These are phyloP conservation scores for Aplodontia rufa DNA, from an alignment of 2,113 vertebrate species.

Conservation along the genomic window DNA sequence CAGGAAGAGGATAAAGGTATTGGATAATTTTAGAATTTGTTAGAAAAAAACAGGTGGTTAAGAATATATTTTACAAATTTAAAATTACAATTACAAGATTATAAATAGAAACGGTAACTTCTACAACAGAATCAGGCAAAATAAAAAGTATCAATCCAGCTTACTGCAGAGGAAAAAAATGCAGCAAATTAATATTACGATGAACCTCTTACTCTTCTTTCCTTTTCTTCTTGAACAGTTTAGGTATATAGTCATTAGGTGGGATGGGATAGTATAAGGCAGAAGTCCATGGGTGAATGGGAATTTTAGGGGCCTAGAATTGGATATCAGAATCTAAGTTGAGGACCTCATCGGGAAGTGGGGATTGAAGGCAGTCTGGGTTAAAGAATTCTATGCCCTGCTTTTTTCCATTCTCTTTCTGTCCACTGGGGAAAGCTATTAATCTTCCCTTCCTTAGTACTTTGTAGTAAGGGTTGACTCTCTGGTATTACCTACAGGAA, in stretches of 20 bases:
- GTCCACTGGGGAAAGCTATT: neutral
- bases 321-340: neutral
- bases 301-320: neutral
- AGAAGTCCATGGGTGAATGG: neutral
- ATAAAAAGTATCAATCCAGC: neutral
- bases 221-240: neutral
- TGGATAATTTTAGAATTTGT: conserved; percentile 28
- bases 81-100: conserved; percentile 33
- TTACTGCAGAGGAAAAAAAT: neutral
- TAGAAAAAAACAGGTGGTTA: neutral
- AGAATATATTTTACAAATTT: conserved; percentile 38
- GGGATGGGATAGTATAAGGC: neutral
- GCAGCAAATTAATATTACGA: neutral
- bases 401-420: neutral
- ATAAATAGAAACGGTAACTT: conserved; percentile 36
- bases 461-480: neutral
- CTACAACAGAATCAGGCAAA: neutral
- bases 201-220: neutral
- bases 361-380: neutral
- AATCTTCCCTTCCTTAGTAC: neutral
- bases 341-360: neutral
- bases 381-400: neutral
- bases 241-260: neutral
- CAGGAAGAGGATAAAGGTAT: neutral
- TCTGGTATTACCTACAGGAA: neutral